phyloP scores from a whole-genome alignment of 1,140 invertebrate genomes.

The Eumaeus atala region DNA sequence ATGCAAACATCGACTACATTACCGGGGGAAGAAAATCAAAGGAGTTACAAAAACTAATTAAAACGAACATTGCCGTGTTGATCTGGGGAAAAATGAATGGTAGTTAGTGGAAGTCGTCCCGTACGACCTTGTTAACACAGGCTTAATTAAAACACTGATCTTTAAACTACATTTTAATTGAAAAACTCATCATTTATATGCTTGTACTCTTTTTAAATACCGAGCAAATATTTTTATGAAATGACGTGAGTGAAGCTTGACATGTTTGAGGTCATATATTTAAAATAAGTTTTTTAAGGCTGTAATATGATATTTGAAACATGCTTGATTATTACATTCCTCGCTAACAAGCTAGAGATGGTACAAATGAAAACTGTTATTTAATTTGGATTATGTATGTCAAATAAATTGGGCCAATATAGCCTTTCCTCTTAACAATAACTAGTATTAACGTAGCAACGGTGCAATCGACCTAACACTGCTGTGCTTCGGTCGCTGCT shows the following conservation, averaged over 20 bases:
- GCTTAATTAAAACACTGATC: conserved; percentile 52
- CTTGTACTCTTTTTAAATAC: background rate
- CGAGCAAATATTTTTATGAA: conserved; percentile 8
- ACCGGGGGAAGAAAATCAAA: conserved; percentile 32
- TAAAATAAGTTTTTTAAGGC: background rate
- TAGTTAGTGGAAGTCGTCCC: conserved; percentile 30
- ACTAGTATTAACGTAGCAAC: too few species aligned
- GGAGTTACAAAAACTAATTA: conserved; percentile 60
- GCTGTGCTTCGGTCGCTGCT: too few species aligned
- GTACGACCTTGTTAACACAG: conserved; percentile 41
- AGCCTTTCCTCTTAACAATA: too few species aligned
- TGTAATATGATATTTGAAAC: too few species aligned
- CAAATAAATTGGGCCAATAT: too few species aligned
- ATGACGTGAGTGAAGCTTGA: background rate
- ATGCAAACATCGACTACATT: background rate
- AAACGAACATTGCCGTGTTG: conserved; percentile 57
- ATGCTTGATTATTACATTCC: too few species aligned
- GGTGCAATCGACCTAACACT: too few species aligned
- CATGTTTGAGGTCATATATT: conserved; percentile 8
- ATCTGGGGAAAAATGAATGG: conserved; percentile 49
- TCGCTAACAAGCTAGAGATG: too few species aligned
- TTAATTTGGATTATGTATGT: too few species aligned
- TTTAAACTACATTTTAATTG: conserved; percentile 45
- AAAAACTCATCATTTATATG: conserved; percentile 29
- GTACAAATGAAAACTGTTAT: too few species aligned